A percentile compares a stretch with the other conserved stretches of the same genome.
These are phyloP conservation scores for Capromys pilorides DNA, from an alignment of 2,797 vertebrate genomes.

Conservation along the genomic window DNA sequence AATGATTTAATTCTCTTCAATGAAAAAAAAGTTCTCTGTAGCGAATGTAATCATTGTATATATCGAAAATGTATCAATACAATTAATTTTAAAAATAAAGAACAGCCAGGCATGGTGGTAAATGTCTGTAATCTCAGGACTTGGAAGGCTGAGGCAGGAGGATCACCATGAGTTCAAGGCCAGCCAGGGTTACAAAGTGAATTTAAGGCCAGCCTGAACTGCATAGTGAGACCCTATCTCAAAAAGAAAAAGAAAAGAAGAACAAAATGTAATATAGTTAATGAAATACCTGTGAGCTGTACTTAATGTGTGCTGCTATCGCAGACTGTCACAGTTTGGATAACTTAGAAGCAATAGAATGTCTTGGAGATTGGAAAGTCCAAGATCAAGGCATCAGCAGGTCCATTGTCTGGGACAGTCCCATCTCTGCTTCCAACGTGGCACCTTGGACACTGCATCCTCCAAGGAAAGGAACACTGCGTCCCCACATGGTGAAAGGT, in stretches of 20 bases:
- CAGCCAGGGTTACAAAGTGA: too few relatives aligned
- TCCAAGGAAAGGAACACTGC: background rate
- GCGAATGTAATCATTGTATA: background rate
- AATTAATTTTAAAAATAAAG: background rate
- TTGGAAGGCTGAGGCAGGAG: background rate
- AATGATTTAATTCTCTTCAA: too few relatives aligned
- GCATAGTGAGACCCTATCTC: background rate
- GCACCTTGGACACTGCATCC: background rate
- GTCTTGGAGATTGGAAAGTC: background rate
- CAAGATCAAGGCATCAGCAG: background rate
- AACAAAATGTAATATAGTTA: background rate
- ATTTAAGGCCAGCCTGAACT: background rate
- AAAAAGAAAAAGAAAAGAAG: background rate
- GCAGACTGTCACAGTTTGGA: background rate
- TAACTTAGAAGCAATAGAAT: constrained; percentile 31
- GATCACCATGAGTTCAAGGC: too few relatives aligned
- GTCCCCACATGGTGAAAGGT: background rate
- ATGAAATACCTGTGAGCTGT: background rate
- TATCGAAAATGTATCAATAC: background rate
- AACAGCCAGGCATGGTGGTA: background rate
- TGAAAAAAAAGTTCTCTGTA: too few relatives aligned
- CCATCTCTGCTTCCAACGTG: background rate
- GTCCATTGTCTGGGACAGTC: background rate
- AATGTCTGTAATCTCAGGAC: background rate
- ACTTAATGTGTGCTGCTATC: background rate